Percentiles rank a stretch among this genome's conserved stretches.
phyloP scores from a whole-genome alignment of 2,113 vertebrate genomes.

The Strigops habroptila region DNA sequence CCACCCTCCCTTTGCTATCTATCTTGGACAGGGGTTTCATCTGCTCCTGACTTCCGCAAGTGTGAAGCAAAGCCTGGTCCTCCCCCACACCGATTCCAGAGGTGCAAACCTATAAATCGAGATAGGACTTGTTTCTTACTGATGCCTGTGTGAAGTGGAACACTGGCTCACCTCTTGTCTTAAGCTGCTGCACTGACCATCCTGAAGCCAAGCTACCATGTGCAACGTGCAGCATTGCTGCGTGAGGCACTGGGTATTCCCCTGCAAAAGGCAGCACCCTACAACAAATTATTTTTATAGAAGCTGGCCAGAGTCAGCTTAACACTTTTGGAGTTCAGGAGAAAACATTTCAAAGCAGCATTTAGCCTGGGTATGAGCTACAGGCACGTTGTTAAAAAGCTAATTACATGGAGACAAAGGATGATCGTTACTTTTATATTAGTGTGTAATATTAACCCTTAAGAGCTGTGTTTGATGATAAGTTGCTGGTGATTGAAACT shows the following conservation, averaged over 20 bases:
- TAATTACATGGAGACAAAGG: slow-evolving; percentile 32
- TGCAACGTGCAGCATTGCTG: rapidly evolving
- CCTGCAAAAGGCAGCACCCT: not conserved
- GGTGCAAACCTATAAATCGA: not conserved
- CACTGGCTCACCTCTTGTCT: rapidly evolving
- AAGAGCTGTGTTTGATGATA: not conserved
- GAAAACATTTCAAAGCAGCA: slow-evolving; percentile 36
- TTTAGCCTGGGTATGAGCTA: slow-evolving; percentile 16
- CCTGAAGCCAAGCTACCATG: rapidly evolving
- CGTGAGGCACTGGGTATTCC: rapidly evolving
- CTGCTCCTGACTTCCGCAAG: not conserved
- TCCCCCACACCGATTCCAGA: not conserved
- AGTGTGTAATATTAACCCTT: slow-evolving; percentile 22
- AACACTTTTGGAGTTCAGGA: not conserved
- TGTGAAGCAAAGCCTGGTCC: not conserved
- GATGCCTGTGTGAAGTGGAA: not conserved
- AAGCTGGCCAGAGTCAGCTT: not conserved
- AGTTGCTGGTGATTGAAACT: not conserved
- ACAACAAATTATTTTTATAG: slow-evolving; percentile 16
- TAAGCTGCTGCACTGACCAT: not conserved
- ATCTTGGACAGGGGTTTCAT: not conserved
- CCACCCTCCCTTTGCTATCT: not conserved
- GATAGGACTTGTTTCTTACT: not conserved
- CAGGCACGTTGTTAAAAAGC: slow-evolving; percentile 26
- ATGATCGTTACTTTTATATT: slow-evolving; percentile 38